These are phyloP conservation scores for Sylvilagus floridanus DNA, from an alignment of 2,797 vertebrate genomes.

Conservation along the genomic window DNA sequence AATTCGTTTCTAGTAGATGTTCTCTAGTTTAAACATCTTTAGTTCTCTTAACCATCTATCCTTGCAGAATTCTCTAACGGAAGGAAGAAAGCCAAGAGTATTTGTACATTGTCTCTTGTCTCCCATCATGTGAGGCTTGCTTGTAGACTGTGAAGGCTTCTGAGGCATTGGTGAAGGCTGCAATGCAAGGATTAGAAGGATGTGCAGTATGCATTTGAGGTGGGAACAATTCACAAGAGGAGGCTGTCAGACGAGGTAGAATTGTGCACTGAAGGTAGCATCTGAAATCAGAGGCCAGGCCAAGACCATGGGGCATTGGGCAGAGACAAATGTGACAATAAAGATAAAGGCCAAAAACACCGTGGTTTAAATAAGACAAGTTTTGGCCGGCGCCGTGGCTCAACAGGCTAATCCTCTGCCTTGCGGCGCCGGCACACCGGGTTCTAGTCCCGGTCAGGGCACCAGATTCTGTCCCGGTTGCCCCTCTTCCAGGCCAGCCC, in stretches of 20 bases:
- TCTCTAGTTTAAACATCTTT: conserved; percentile 1
- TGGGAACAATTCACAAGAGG: not conserved
- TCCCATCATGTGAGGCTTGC: not conserved
- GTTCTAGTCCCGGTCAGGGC: too few species aligned
- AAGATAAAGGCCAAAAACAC: not conserved
- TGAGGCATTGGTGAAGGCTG: not conserved
- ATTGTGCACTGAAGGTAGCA: not conserved
- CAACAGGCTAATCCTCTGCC: too few species aligned
- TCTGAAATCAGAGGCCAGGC: not conserved
- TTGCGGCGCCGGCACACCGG: too few species aligned
- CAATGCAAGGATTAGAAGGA: conserved; percentile 22
- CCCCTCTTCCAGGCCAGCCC: too few species aligned
- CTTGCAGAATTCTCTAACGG: not conserved
- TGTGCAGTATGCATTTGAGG: not conserved
- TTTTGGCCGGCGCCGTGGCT: too few species aligned
- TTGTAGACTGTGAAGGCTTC: not conserved
- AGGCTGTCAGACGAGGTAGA: not conserved
- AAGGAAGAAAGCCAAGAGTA: not conserved
- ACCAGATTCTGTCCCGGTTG: too few species aligned
- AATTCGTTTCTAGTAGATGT: not conserved
- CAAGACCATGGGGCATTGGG: not conserved
- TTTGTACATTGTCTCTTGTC: not conserved
- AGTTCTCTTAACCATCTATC: conserved; percentile 6
- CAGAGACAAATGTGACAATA: not conserved
- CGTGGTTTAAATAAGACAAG: not conserved